phyloP scores from a whole-genome alignment of 2,113 vertebrate species.

The Nothoprocta perdicaria region DNA sequence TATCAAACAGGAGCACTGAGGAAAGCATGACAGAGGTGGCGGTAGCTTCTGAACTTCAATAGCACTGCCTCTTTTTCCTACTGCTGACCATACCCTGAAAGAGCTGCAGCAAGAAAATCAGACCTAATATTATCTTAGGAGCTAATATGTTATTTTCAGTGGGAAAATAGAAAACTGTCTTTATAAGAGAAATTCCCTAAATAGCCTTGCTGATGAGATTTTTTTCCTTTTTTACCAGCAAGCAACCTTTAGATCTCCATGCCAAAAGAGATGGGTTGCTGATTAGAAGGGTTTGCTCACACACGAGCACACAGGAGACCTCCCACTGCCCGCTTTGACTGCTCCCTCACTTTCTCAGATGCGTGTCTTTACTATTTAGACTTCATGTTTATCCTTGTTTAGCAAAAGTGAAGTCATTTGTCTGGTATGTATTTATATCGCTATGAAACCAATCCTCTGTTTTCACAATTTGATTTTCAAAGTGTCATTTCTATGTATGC shows the following conservation, averaged over 20 bases:
- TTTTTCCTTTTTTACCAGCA: background rate
- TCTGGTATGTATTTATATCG: slow-evolving; percentile 61
- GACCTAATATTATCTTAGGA: background rate
- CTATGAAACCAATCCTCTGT: background rate
- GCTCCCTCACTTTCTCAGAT: background rate
- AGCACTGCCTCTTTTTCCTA: background rate
- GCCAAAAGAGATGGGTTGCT: background rate
- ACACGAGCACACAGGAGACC: background rate
- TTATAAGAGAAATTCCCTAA: slow-evolving; percentile 29
- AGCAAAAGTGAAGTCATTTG: slow-evolving; percentile 48
- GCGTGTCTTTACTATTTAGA: slow-evolving; percentile 14
- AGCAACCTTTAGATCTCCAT: background rate
- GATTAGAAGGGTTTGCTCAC: slow-evolving; percentile 31
- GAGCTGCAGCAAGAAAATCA: background rate
- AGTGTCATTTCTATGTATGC: background rate
- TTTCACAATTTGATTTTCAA: slow-evolving; percentile 33
- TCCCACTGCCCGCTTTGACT: background rate
- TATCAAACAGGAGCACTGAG: background rate
- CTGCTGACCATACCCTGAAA: background rate
- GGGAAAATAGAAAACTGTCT: slow-evolving; percentile 10
- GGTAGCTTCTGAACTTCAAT: background rate
- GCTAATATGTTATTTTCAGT: background rate
- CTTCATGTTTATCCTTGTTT: slow-evolving; percentile 12
- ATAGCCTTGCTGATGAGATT: background rate
- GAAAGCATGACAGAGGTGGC: background rate